Evolutionary conservation across 2,113 vertebrate genomes (phyloP), one percentile per base, ranked within the genome.

Genomic region (Notothenia rossii): DNA sequence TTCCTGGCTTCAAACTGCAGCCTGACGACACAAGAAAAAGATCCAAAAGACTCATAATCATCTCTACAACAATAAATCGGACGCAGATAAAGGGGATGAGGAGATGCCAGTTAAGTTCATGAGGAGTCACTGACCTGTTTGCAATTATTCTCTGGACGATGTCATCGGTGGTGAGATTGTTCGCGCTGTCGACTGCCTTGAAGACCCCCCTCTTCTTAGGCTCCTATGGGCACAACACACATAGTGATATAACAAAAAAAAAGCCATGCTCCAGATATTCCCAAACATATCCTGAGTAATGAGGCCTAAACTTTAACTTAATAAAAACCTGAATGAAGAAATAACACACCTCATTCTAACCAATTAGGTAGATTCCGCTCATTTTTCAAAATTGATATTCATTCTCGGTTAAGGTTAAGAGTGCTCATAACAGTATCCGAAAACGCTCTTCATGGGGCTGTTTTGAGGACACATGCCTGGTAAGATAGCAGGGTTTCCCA

Each of bases 131-230:
- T 46, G 18, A 97, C 98, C 98, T 97, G 96, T 99, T 98, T 85
- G 96, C 95, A 72, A 99, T 99, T 91, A 99, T 99, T 84, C 98
- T 97, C 86, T 99, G 95, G 69, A 99, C 98, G 1, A 99, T 99
- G 76, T 97, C 91, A 51, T 99, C 98, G 0, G 98, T 99, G 74
- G 97, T 98, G 63, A 99, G 97, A 53, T 93, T 90, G 59, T 95
- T 99, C 58, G 94, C 94, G 0, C 97, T 99, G 81, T 97, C 93
- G 8, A 98, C 89, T 17, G 93, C 93, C 61, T 77, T 90, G 93
- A 99, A 99, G 48, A 99, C 94, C 6, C 96, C 96, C 0, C 97
- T 95, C 79, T 77, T 95, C 90, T 95, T 98, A 0, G 98, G 96
- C 65, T 99, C 97, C 98, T 99, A 85, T 10, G 48, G 48, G 13